Base-by-base conservation (phyloP, 1,140 invertebrate genomes). In the Battus philenor region DNA sequence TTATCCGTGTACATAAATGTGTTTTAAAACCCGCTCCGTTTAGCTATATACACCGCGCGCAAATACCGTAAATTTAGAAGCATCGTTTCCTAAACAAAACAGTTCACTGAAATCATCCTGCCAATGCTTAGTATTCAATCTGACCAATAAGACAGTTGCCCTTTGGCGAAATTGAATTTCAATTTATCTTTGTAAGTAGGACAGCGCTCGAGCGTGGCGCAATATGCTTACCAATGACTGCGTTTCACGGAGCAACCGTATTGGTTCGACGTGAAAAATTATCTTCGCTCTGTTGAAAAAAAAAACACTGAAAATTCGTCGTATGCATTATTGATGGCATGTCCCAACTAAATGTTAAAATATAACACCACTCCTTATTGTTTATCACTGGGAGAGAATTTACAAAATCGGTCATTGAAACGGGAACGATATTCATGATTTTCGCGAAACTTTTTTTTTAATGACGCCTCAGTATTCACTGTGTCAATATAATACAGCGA, bases 111-210 rank as follows among this genome's bases (percentile, higher is more conserved):
- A 39, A 12, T 49, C 17, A 46, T 45, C 34, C 17, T 44, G 11
- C 30, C 24, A 47, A 32, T 32, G 38, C 47, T 66, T 64, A 62
- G 60, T 62, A 68, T 66, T 68, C 62, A 60, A 54, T 45, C 48
- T 60, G 50, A 36, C 54, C 54, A n/a, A 51, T 51, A 54, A 61
- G 61, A 68, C 50, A 57, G 56, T 59, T 70, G 68, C 67, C 71
- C 68, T 80, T 80, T 68, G 68, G 71, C 64, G 71, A 77, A 75
- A 77, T 80, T 75, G 69, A 79, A 72, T 72, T 74, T 76, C 70
- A 77, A 77, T 75, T 71, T 75, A 68, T 80, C 65, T 75, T 75
- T 50, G 64, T 73, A 80, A 77, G 71, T 77, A 52, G 76, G 68
- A 70, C 71, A 66, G 55, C 49, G 60, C 55, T 50, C 59, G 61